Evolutionary conservation across 2,113 vertebrate species (phyloP).

Genomic region (Muscicapa adusta): DNA sequence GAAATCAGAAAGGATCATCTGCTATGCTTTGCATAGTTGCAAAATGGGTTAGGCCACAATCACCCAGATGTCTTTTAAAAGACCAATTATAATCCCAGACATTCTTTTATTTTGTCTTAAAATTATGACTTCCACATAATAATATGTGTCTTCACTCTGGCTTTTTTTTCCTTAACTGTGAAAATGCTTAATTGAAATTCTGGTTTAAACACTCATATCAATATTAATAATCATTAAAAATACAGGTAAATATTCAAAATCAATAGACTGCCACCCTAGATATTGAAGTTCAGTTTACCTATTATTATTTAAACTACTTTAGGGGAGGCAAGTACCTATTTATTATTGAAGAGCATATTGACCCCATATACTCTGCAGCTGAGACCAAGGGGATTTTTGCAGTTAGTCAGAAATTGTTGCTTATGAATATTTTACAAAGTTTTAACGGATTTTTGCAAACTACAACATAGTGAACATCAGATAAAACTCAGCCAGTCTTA

Average conservation of each 20-base stretch:
- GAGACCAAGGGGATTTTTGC: neutral
- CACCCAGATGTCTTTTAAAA: neutral
- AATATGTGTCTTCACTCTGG: neutral
- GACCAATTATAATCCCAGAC: neutral
- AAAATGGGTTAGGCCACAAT: neutral
- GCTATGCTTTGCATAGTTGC: neutral
- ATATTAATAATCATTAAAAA: neutral
- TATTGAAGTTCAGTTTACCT: neutral
- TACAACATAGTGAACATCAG: neutral
- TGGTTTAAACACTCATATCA: neutral
- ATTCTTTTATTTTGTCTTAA: neutral
- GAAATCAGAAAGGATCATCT: neutral
- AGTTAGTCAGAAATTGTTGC: neutral
- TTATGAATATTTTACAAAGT: neutral
- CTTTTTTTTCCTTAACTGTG: neutral
- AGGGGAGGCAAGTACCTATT: neutral
- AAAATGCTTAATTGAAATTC: neutral
- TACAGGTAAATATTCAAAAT: neutral
- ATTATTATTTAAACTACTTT: neutral
- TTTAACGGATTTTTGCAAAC: neutral
- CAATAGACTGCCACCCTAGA: neutral
- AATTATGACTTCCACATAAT: neutral
- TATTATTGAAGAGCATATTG: neutral
- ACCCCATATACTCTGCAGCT: neutral
- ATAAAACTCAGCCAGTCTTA: neutral